These are phyloP conservation scores for Burhinus bistriatus DNA, from an alignment of 2,113 vertebrate genomes.

Conservation along the genomic window DNA sequence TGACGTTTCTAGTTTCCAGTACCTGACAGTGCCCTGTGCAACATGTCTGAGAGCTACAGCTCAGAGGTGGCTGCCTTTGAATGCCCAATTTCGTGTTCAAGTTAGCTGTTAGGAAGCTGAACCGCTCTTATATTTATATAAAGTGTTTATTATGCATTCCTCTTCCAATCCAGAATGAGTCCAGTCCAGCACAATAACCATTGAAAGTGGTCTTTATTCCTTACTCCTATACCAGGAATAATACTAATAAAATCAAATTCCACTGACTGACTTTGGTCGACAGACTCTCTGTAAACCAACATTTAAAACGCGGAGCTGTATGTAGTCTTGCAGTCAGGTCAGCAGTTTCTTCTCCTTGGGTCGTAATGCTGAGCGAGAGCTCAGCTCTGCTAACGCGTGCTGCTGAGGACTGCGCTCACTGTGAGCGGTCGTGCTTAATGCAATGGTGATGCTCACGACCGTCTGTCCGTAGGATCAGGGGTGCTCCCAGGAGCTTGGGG, in stretches of 20 bases:
- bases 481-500: background rate
- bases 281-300: background rate
- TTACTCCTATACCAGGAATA: background rate
- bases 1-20: background rate
- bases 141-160: background rate
- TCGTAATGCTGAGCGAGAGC: background rate
- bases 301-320: background rate
- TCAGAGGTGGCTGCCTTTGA: background rate
- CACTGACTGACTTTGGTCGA: background rate
- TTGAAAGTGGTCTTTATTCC: background rate
- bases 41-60: background rate
- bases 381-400: background rate
- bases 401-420: background rate
- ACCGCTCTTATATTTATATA: background rate
- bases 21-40: background rate
- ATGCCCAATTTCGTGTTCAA: background rate
- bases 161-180: background rate
- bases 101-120: background rate
- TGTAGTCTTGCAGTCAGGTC: background rate
- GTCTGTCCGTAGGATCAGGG: background rate
- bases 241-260: background rate
- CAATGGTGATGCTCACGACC: background rate
- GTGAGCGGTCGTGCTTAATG: fast-evolving
- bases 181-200: background rate
- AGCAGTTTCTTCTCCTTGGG: background rate